A percentile compares a stretch with the other conserved stretches of the same genome.
Conservation (phyloP, 2,113 vertebrate species). For the Hipposideros armiger region DNA sequence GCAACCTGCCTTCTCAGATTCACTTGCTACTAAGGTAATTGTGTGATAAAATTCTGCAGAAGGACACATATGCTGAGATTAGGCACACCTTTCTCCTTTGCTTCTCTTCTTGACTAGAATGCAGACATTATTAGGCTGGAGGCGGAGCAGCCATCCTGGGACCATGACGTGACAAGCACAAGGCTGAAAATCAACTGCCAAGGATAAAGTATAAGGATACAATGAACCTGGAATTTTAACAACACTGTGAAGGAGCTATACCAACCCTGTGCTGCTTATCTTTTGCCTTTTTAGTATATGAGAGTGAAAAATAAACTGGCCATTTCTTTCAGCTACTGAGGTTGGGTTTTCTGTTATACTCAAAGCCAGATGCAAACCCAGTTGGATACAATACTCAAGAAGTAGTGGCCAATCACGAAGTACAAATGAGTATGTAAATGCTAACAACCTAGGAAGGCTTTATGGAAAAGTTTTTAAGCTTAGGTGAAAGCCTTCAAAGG, state of each 20-base stretch:
- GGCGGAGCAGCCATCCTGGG: background rate
- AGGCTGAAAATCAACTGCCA: background rate
- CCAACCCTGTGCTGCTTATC: background rate
- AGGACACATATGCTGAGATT: background rate
- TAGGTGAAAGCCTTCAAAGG: background rate
- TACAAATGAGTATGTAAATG: constrained; percentile 18
- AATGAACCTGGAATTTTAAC: background rate
- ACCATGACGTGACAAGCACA: background rate
- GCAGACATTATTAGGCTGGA: background rate
- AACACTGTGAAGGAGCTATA: background rate
- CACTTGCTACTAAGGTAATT: background rate
- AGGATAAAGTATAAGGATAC: background rate
- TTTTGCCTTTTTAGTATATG: background rate
- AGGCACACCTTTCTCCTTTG: background rate
- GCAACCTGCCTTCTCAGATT: background rate
- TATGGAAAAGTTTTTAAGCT: constrained; percentile 4
- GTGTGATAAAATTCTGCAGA: background rate
- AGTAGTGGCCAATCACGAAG: background rate
- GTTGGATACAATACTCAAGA: background rate
- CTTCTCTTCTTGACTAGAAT: background rate
- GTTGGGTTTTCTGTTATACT: constrained; percentile 32
- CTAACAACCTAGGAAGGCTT: background rate
- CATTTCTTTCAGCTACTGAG: background rate
- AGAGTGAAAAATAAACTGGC: background rate
- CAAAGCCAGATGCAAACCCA: constrained; percentile 6